Evolutionary conservation across 2,113 vertebrate genomes (phyloP), one percentile per base, ranked within the genome.

Genomic region (Zosterops lateralis): DNA sequence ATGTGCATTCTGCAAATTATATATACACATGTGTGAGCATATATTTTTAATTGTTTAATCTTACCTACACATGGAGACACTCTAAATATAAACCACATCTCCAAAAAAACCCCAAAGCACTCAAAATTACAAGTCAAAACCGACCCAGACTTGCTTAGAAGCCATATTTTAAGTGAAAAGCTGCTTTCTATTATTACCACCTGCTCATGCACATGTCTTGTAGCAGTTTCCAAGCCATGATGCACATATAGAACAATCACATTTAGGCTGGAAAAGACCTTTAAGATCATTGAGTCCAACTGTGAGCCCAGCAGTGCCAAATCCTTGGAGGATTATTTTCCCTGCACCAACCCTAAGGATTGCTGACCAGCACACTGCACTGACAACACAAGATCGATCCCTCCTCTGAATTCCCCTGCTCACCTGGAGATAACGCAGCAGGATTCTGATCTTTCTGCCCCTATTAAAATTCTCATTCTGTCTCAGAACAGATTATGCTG

Each of bases 1-100:
- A 72, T 3, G 29, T 25, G 36, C n/a, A 38, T 47, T 64, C 62
- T 79, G 29, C 44, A 67, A 75, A 54, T 58, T 66, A 42, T 11
- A n/a, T 17, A 51, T 14, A 32, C 21, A 6, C 2, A 3, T 4
- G 4, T 10, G 12, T 14, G 5, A 8, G 25, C 14, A 38, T 17
- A 45, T 12, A 28, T 40, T 73, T 65, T 54, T 12, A 40, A 81
- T 71, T 61, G 68, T 64, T 76, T 74, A 24, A 81, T 66, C 29
- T 54, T 50, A 90, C 17, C 29, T 32, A 81, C 2, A 13, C 48
- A 71, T 0, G 1, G 26, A 72, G 18, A 54, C 26, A 48, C 61
- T 45, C 58, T 40, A 74, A 70, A 88, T 70, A 93, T 40, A 34
- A 92, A 28, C 5, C 18, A 40, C 14, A 64, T 38, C 57, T 72